A percentile compares a stretch with the other conserved stretches of the same genome.
phyloP scores from a whole-genome alignment of 92 coral and sea anemone genomes.

The Zoanthus sansibaricus region DNA sequence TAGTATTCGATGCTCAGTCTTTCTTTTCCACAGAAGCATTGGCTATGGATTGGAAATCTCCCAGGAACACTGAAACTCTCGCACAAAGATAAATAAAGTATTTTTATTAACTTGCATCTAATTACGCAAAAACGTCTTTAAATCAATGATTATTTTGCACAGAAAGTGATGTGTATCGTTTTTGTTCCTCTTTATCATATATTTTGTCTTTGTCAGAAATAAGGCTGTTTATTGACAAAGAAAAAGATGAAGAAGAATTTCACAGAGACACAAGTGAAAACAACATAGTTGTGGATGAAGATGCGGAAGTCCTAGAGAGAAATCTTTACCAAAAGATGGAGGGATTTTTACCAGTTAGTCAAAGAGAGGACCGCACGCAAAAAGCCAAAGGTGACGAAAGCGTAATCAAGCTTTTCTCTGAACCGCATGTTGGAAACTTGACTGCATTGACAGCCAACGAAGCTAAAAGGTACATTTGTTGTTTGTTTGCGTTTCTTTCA shows the following conservation, averaged over 20 bases:
- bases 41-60: no score
- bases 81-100: no score
- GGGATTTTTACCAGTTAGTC: conserved; percentile 52
- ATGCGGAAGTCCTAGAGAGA: conserved; percentile 74
- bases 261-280: conserved; percentile 37
- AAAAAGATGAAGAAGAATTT: conserved; percentile 11
- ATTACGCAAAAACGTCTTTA: no score
- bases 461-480: conserved; percentile 14
- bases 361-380: background rate
- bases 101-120: no score
- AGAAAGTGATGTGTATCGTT: background rate
- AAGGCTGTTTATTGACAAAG: background rate
- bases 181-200: background rate
- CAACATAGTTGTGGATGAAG: conserved; percentile 75
- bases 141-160: no score
- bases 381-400: background rate
- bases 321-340: conserved; percentile 69
- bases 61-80: no score
- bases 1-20: no score
- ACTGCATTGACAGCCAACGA: conserved; percentile 28
- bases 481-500: background rate
- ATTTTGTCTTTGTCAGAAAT: background rate
- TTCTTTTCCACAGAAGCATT: no score
- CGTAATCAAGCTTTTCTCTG: background rate
- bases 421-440: background rate